A percentile compares a stretch with the other conserved stretches of the same genome.
Conservation (phyloP, 2,797 vertebrate species). For the Numenius phaeopus region DNA sequence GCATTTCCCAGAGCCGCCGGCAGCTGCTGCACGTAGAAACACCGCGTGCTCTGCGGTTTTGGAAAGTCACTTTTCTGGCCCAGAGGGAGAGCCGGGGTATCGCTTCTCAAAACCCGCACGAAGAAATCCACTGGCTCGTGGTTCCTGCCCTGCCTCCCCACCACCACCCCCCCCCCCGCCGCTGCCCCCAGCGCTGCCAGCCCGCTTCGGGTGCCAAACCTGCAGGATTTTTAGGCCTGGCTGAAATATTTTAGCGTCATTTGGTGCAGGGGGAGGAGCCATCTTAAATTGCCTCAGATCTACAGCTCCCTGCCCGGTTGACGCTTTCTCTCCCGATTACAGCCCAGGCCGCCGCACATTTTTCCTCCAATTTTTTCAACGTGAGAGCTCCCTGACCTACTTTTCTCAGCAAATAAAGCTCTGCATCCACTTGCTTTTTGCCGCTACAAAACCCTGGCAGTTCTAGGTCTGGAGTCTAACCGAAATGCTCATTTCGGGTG, state of each 20-base stretch:
- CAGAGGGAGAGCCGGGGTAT: slow-evolving; percentile 8
- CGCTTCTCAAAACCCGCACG: slow-evolving; percentile 37
- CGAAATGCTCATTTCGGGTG: neutral
- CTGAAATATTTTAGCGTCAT: neutral
- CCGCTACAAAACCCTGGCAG: neutral
- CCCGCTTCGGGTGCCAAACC: neutral
- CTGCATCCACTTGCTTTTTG: neutral
- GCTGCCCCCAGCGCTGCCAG: neutral
- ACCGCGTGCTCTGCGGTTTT: slow-evolving; percentile 2
- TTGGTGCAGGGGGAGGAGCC: slow-evolving; percentile 57
- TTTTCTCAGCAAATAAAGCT: neutral
- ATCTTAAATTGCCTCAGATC: neutral
- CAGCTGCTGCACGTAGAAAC: neutral
- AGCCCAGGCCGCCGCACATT: neutral
- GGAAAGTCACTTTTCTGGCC: slow-evolving; percentile 56
- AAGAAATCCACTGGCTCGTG: neutral
- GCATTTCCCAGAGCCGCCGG: slow-evolving; percentile 11
- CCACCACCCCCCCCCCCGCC: neutral
- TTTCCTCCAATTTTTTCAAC: neutral
- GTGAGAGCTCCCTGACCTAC: slow-evolving; percentile 39
- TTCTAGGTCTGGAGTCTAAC: neutral
- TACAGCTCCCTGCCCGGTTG: neutral
- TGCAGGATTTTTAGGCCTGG: neutral
- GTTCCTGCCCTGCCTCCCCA: neutral
- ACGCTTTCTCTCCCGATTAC: neutral